Base-by-base conservation (phyloP, 2,888 invertebrate species). In the Apantesis nais region DNA sequence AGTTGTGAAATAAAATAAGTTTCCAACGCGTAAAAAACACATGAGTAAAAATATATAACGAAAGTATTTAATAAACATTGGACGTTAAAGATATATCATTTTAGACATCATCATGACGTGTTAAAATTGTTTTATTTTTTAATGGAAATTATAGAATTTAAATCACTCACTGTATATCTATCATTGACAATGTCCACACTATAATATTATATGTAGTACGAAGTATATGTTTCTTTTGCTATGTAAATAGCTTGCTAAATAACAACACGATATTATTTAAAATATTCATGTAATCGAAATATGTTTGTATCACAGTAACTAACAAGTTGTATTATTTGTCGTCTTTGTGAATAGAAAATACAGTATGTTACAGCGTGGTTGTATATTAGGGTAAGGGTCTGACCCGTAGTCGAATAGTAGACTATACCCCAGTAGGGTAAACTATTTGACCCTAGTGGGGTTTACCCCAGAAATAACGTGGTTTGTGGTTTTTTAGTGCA, bases 161-260 rank as follows among this genome's bases (percentile, higher is more conserved):
- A 55, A 55, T 25, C 12, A 55, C 55, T 22, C 22, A 48, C 55
- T 55, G 55, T 55, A 55, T 25, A 55, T 52, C 9, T 62, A 25
- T 25, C 25, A 12, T 25, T 39, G 39, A 31, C 19, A 31, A 62
- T 5, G n/a, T 37, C n/a, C 14, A 39, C n/a, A 37, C 14, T 62
- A 39, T 34, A 41, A 16, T 41, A 29, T 62, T 29, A 3, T 63
- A 63, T 41, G 39, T 19, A 41, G 3, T 12, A 29, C 19, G 9
- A 63, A 29, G 41, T 63, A 5, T 4, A 4, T 44, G 44, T 63
- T 14, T 44, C 44, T n/a, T 9, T 44, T 29, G 22, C 63, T 44
- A 31, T 25, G 63, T 63, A 63, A 44, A 44, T 63, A 63, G 63
- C 31, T 31, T 63, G 22, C 3, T 62, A 62, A 41, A 31, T 63